A percentile compares a stretch with the other conserved stretches of the same genome.
phyloP scores from a whole-genome alignment of 1,140 invertebrate species.

The Hylaeus volcanicus region DNA sequence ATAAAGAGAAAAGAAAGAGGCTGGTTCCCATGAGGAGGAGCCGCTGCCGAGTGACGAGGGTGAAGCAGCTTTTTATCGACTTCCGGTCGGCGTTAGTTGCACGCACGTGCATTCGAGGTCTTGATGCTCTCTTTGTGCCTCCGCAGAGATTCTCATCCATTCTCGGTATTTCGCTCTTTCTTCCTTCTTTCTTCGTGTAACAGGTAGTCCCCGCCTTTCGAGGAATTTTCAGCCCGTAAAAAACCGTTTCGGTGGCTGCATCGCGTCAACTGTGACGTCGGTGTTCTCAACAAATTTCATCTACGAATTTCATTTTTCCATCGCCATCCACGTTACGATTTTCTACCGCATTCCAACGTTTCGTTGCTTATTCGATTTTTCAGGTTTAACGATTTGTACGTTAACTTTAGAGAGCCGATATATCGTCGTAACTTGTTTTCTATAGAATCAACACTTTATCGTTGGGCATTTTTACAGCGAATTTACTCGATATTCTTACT shows the following conservation, averaged over 20 bases:
- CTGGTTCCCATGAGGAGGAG: slow-evolving; percentile 66
- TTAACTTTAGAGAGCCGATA: no score
- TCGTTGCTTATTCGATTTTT: no score
- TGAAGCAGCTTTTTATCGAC: slow-evolving; percentile 81
- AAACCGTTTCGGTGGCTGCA: not conserved
- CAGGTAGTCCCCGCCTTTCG: slow-evolving; percentile 4
- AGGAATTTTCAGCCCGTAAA: not conserved
- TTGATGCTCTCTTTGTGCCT: slow-evolving; percentile 74
- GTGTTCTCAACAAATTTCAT: no score
- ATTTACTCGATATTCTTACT: no score
- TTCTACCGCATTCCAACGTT: no score
- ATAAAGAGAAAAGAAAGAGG: slow-evolving; percentile 53
- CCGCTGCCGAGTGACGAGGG: slow-evolving; percentile 79
- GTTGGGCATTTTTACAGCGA: no score
- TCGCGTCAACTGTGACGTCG: not conserved
- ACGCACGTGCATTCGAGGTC: slow-evolving; percentile 75
- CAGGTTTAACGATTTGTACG: no score
- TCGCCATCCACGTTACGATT: no score
- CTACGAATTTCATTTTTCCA: no score
- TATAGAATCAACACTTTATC: no score
- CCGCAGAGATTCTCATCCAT: slow-evolving; percentile 73
- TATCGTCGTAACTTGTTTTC: no score
- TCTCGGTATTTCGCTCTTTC: not conserved
- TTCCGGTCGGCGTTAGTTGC: slow-evolving; percentile 79
- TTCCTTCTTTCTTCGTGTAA: slow-evolving; percentile 13